Percentiles rank a stretch among this genome's conserved stretches.
Conservation (phyloP, 2,797 vertebrate genomes). For the Xenentodon cancila region DNA sequence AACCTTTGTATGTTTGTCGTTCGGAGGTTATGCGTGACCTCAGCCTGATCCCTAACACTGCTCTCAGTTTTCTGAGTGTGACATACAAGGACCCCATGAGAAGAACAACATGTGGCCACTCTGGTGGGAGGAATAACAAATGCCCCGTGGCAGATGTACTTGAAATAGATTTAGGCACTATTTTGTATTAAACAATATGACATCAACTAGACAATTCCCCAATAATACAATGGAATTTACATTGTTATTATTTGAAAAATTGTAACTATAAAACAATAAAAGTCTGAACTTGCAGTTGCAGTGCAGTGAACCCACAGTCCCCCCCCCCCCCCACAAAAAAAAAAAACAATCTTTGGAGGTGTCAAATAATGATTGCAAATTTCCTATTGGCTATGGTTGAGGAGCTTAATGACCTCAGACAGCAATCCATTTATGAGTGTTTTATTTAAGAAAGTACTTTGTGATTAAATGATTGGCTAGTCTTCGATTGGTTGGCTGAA, state of each 20-base stretch:
- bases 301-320: no score
- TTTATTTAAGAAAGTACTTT: neutral
- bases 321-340: no score
- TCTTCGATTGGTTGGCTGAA: slow-evolving; percentile 30
- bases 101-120: slow-evolving; percentile 61
- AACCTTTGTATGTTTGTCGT: slow-evolving; percentile 1
- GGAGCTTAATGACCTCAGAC: neutral
- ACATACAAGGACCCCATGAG: slow-evolving; percentile 49
- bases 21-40: slow-evolving; percentile 6
- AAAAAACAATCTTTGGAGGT: no score
- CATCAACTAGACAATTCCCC: neutral
- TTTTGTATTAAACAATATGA: neutral
- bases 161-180: no score
- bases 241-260: slow-evolving; percentile 3
- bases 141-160: neutral
- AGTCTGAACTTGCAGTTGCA: no score
- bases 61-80: slow-evolving; percentile 15
- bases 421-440: neutral
- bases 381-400: no score
- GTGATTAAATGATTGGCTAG: slow-evolving; percentile 10
- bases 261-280: no score
- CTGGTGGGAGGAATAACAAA: slow-evolving; percentile 8
- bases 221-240: neutral
- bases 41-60: slow-evolving; percentile 7
- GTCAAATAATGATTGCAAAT: no score